Percentiles rank a stretch among this genome's conserved stretches.
phyloP scores from a whole-genome alignment of 2,113 vertebrate species.

The Brienomyrus longianalis region DNA sequence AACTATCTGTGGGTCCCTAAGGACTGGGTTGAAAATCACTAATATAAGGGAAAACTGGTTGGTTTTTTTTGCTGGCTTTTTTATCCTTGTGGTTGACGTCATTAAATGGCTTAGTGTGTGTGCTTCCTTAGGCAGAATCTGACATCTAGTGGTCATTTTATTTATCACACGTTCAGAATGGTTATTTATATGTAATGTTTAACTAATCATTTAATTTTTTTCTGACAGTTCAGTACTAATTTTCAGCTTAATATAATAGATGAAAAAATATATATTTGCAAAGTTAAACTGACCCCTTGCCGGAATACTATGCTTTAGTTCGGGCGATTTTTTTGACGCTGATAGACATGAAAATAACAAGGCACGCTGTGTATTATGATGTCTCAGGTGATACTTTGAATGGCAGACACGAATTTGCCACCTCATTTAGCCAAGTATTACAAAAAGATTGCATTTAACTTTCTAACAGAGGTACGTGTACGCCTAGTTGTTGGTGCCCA shows the following conservation, averaged over 20 bases:
- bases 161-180: background rate
- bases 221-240: background rate
- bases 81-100: background rate
- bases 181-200: background rate
- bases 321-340: background rate
- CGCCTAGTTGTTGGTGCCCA: background rate
- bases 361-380: background rate
- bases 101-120: background rate
- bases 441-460: background rate
- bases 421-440: background rate
- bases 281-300: background rate
- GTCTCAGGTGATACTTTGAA: background rate
- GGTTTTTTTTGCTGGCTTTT: background rate
- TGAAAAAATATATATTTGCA: background rate
- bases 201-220: background rate
- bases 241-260: background rate
- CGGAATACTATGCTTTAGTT: background rate
- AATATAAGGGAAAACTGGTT: background rate
- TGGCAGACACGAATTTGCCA: background rate
- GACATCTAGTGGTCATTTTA: constrained; percentile 11
- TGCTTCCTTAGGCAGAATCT: background rate
- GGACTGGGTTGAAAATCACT: background rate
- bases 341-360: background rate
- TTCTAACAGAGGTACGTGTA: background rate
- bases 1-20: background rate